Conservation (phyloP, 1,140 invertebrate genomes). For the Brachionus koreanus region DNA sequence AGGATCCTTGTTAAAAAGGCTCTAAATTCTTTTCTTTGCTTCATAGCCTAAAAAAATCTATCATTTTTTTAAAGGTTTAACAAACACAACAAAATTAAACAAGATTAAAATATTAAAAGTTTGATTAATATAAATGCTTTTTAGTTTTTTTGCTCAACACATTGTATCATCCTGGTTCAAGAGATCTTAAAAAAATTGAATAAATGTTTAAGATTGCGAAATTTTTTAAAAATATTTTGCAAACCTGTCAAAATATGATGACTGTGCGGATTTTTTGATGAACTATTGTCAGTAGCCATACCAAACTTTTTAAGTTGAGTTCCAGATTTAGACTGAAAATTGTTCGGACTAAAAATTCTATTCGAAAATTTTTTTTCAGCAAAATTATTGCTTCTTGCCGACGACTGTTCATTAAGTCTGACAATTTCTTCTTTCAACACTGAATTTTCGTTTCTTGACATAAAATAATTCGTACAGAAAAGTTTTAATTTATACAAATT, state of each 20-base stretch:
- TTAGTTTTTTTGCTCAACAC: neutral
- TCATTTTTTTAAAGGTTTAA: conserved; percentile 31
- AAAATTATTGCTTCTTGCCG: neutral
- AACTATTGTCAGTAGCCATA: neutral
- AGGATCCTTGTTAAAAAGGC: neutral
- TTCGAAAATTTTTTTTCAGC: neutral
- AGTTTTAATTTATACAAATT: neutral
- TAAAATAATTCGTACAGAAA: neutral
- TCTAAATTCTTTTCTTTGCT: neutral
- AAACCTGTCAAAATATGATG: conserved; percentile 25
- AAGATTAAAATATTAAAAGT: neutral
- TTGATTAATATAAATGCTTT: neutral
- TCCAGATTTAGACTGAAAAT: neutral
- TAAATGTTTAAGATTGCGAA: neutral
- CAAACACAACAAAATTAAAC: conserved; percentile 28
- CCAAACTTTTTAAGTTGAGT: neutral
- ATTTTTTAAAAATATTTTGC: neutral
- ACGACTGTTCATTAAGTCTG: neutral
- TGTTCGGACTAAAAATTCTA: neutral
- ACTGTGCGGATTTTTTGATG: neutral
- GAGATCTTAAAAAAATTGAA: conserved; percentile 5
- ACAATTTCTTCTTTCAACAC: neutral
- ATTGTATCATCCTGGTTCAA: conserved; percentile 34
- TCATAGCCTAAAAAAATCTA: neutral
- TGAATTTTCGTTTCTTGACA: conserved; percentile 8